These are phyloP conservation scores for Alethe castanea DNA, from an alignment of 2,113 vertebrate species.

Conservation along the genomic window DNA sequence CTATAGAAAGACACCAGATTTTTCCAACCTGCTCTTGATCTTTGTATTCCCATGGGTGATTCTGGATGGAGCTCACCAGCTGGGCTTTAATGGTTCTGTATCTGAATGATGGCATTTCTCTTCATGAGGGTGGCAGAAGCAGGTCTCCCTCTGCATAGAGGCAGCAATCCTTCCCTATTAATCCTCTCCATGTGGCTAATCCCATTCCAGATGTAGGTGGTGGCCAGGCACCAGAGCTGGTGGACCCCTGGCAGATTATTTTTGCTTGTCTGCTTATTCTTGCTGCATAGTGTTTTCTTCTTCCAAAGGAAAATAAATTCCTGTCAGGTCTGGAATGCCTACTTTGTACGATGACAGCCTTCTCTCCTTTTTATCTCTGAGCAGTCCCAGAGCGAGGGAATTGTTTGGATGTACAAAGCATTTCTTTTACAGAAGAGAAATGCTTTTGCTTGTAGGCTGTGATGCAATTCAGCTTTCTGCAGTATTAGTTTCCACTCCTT, in stretches of 20 bases:
- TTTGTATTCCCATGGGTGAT: neutral
- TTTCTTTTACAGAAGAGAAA: conserved; percentile 50
- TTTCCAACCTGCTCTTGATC: neutral
- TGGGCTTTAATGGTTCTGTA: neutral
- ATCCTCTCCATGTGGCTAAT: neutral
- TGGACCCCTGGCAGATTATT: neutral
- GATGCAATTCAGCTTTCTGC: conserved; percentile 38
- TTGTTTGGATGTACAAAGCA: conserved; percentile 44
- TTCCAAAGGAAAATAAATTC: conserved; percentile 6
- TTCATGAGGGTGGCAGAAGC: neutral
- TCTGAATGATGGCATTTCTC: neutral
- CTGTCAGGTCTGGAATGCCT: neutral
- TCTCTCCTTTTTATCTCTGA: conserved; percentile 1
- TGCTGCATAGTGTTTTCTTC: neutral
- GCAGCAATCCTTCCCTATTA: neutral
- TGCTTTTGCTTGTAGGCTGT: conserved; percentile 36
- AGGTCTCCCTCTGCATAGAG: accelerated
- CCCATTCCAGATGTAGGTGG: neutral
- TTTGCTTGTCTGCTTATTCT: neutral
- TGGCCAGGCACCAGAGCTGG: neutral
- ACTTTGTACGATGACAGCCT: neutral
- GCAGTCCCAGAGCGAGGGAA: neutral
- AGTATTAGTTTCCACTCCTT: conserved; percentile 39
- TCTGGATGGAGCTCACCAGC: neutral
- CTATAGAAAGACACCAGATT: neutral